Base-by-base conservation (phyloP, 2,888 invertebrate genomes). In the Smittia sp. region DNA sequence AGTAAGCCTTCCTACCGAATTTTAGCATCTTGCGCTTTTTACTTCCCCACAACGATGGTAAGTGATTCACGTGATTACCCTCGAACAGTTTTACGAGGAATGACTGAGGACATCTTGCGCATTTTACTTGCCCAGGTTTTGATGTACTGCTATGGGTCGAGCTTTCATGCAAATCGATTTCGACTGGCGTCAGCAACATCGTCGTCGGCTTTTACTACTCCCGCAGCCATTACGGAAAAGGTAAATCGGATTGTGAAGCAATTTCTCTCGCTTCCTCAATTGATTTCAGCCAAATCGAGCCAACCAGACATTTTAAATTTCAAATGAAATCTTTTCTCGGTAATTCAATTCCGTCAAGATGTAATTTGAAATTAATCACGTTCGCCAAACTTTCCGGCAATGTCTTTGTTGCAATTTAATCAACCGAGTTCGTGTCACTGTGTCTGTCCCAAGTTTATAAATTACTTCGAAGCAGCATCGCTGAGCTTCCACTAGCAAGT, bases 1-100 rank as follows among this genome's bases (percentile, higher is more conserved):
- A 88, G 91, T 78, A 88, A 91, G 79, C 82, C 85, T 52, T 86
- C 85, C 79, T 86, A 84, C 80, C 88, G 93, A 79, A 93, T 93
- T 78, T 84, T 94, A 76, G 89, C 93, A 75, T 93, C 93, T 78
- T 94, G 93, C 82, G 90, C 91, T 75, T 92, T 94, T 83, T 94
- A 94, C 82, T 94, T 94, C 78, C 93, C 94, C 22, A 93, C 94
- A 25, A 93, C 93, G 32, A 93, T 94, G 93, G n/a, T n/a, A n/a
- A n/a, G n/a, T n/a, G n/a, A n/a, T n/a, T n/a, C n/a, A n/a, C n/a
- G n/a, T n/a, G n/a, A n/a, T n/a, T n/a, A n/a, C n/a, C n/a, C n/a
- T n/a, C n/a, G n/a, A n/a, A n/a, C n/a, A n/a, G n/a, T n/a, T n/a
- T n/a, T n/a, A n/a, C n/a, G n/a, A n/a, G n/a, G n/a, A n/a, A n/a